Evolutionary conservation across 64 coral and sea anemone genomes (phyloP).

Genomic region (Actinia tenebrosa): DNA sequence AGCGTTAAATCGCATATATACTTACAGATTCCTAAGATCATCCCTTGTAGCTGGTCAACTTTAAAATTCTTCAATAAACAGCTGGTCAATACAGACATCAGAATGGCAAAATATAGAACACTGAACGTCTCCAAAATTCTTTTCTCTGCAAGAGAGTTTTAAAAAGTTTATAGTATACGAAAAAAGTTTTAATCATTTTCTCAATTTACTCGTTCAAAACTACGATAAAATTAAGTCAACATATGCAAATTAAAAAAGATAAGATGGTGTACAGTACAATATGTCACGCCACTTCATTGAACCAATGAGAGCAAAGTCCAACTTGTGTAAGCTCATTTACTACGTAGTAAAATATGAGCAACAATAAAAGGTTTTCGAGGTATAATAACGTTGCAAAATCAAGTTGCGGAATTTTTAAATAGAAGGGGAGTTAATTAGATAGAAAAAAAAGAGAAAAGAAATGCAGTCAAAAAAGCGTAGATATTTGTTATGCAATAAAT

Average conservation of each 20-base stretch:
- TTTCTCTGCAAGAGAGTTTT: constrained; percentile 52
- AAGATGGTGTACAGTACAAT: too few species aligned
- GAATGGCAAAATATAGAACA: constrained; percentile 61
- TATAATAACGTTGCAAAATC: neutral
- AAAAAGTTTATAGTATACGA: neutral
- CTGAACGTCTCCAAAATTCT: constrained; percentile 80
- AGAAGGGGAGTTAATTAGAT: too few species aligned
- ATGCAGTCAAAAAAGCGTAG: neutral
- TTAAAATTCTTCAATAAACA: constrained; percentile 69
- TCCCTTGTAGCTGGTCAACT: constrained; percentile 24
- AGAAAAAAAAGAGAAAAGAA: neutral
- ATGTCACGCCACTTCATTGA: neutral
- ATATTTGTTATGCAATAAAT: neutral
- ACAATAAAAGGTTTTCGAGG: neutral
- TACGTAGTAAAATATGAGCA: neutral
- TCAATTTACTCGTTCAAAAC: too few species aligned
- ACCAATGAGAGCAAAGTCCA: neutral
- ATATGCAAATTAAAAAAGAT: too few species aligned
- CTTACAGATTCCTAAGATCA: constrained; percentile 65
- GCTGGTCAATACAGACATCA: constrained; percentile 54
- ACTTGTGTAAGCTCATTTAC: too few species aligned
- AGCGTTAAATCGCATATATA: neutral
- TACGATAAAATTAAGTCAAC: too few species aligned
- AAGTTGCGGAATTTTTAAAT: too few species aligned
- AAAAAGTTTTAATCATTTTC: too few species aligned